Evolutionary conservation across 2,888 invertebrate genomes (phyloP).

Genomic region (Augiades crinisus): DNA sequence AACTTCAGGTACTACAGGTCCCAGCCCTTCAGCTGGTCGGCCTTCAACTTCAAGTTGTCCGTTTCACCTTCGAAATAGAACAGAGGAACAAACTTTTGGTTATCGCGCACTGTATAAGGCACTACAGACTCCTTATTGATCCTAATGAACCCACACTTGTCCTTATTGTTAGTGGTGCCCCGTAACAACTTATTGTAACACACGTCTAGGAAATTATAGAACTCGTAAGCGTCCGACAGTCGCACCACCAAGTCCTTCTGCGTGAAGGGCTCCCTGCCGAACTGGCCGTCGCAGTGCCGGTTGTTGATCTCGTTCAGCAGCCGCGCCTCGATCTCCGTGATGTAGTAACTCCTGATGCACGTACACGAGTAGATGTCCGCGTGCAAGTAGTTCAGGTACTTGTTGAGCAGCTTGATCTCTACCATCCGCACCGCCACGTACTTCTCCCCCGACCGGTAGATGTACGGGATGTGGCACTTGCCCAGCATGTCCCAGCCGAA

Average conservation of each 20-base stretch:
- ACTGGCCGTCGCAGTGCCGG: conserved; percentile 95
- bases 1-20: conserved; percentile 95
- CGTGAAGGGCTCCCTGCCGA: conserved; percentile 93
- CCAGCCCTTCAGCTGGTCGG: conserved; percentile 94
- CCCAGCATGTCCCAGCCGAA: conserved; percentile 96
- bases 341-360: conserved; percentile 95
- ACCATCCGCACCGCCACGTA: conserved; percentile 97
- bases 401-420: conserved; percentile 93
- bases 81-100: conserved; percentile 93
- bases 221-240: conserved; percentile 92
- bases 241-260: conserved; percentile 95
- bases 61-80: conserved; percentile 95
- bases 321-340: conserved; percentile 94
- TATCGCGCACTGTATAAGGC: conserved; percentile 92
- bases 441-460: conserved; percentile 90
- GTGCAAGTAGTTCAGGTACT: conserved; percentile 93
- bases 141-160: conserved; percentile 94
- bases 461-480: conserved; percentile 93
- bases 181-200: conserved; percentile 92
- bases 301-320: conserved; percentile 95
- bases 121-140: conserved; percentile 97
- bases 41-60: conserved; percentile 93
- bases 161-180: conserved; percentile 85
- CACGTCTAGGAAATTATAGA: conserved; percentile 94
- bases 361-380: conserved; percentile 95